Percentiles rank a stretch among this genome's conserved stretches.
These are phyloP conservation scores for Ridgeia piscesae DNA, from an alignment of 1,140 invertebrate species.

Conservation along the genomic window DNA sequence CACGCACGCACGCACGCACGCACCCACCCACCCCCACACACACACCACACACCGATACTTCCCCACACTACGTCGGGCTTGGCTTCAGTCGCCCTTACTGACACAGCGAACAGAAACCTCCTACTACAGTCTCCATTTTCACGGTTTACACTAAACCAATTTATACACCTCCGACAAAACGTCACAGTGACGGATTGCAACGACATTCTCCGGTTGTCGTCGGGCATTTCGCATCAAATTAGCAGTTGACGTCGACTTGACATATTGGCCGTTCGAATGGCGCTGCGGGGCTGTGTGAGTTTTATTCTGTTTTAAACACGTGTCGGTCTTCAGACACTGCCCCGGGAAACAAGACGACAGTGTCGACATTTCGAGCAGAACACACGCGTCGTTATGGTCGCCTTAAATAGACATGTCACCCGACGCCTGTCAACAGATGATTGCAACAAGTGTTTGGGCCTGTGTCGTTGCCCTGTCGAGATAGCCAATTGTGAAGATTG, in stretches of 20 bases:
- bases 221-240: background rate
- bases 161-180: too few relatives aligned
- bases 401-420: background rate
- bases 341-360: background rate
- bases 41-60: too few relatives aligned
- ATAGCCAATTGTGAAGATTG: too few relatives aligned
- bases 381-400: background rate
- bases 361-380: background rate
- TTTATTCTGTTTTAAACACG: background rate
- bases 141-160: too few relatives aligned
- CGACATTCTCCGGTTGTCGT: background rate
- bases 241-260: background rate
- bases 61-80: background rate
- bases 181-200: too few relatives aligned
- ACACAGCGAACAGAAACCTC: background rate
- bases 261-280: background rate
- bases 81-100: background rate
- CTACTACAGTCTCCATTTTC: too few relatives aligned
- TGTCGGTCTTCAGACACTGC: background rate
- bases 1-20: too few relatives aligned
- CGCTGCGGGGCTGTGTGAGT: background rate
- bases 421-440: background rate
- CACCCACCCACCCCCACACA: too few relatives aligned
- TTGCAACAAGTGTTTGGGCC: background rate
- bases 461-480: background rate